Base-by-base conservation (phyloP, 2,888 invertebrate species). In the Lochmaea capreae region DNA sequence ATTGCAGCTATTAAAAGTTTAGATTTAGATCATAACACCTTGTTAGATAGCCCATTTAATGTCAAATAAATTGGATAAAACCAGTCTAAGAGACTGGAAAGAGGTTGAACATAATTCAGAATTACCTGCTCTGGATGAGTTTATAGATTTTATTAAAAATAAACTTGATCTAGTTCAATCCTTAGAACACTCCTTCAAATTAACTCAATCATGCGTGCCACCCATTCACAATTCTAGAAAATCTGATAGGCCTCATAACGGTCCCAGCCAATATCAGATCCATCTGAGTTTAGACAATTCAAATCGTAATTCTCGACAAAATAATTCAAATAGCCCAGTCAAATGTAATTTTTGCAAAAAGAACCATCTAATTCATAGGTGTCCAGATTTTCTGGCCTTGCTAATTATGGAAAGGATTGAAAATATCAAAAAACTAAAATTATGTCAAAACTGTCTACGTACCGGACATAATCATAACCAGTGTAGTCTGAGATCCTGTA, bases 281-380 rank as follows among this genome's bases (percentile, higher is more conserved):
- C 46, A 46, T 46, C 46, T 46, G 46, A 46, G 46, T 8, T 46
- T 46, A 46, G 46, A 46, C 14, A 46, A 46, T 46, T 33, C 33
- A 33, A 33, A 33, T 33, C 33, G 33, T 33, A 33, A 33, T 33
- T 33, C 33, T 33, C 33, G 46, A 46, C 46, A 46, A 4, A 46
- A 8, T 33, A 33, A 5, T 33, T 12, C 2, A 46, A 14, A 46
- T 14, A 46, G 14, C 46, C 46, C 11, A 10, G 46, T 46, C 1
- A 46, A 66, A 59, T 61, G 66, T 12, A 67, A 67, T 72, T 65
- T 58, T 33, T 66, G 61, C 59, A 43, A 61, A 11, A 46, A 22
- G 49, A 49, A 66, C 42, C 72, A 67, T 49, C n/a, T 43, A 33
- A 72, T 72, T 66, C 49, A 72, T 46, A 46, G 43, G 8, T 72